phyloP scores from a whole-genome alignment of 2,797 vertebrate genomes.

The Astyanax mexicanus region DNA sequence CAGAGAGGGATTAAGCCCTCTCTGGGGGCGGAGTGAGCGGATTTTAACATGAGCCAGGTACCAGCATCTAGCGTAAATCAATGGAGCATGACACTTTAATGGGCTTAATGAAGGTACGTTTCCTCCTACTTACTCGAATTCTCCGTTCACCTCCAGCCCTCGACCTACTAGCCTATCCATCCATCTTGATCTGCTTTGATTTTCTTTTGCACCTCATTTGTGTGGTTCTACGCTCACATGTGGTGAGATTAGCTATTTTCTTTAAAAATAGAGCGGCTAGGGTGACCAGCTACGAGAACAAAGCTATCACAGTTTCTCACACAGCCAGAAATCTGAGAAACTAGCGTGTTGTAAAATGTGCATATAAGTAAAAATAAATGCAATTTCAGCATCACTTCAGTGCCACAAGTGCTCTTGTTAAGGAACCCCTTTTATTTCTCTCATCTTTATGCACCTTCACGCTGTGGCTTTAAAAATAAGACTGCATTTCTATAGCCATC shows the following conservation, averaged over 20 bases:
- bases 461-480: no score
- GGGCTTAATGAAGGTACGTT: constrained; percentile 43
- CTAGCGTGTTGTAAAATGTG: no score
- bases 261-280: no score
- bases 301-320: neutral
- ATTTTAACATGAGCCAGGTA: constrained; percentile 34
- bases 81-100: constrained; percentile 31
- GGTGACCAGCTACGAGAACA: neutral
- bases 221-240: neutral
- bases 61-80: constrained; percentile 22
- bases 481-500: neutral
- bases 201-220: neutral
- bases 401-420: no score
- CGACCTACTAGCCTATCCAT: neutral
- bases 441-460: no score
- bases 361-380: no score
- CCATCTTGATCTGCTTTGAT: neutral
- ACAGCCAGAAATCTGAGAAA: constrained; percentile 23
- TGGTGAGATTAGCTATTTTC: neutral
- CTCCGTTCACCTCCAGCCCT: neutral
- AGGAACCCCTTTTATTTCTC: no score
- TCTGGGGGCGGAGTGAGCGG: constrained; percentile 11
- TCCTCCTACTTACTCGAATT: constrained; percentile 2
- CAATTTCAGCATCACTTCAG: no score
- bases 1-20: constrained; percentile 13